phyloP scores from a whole-genome alignment of 2,113 vertebrate species.

The Aphelocoma coerulescens region DNA sequence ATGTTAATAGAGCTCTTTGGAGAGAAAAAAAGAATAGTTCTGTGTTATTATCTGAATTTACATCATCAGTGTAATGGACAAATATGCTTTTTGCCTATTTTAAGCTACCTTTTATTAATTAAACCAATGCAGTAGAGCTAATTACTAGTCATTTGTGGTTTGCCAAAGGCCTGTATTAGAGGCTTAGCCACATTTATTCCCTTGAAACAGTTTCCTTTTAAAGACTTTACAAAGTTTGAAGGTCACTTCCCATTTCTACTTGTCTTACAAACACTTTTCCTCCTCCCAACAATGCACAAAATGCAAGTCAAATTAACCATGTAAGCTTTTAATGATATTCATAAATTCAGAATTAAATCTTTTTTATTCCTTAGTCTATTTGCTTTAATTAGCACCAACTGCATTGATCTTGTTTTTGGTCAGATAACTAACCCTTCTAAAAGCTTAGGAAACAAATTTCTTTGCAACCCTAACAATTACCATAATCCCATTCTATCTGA shows the following conservation, averaged over 20 bases:
- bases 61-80: not conserved
- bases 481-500: conserved; percentile 62
- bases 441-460: conserved; percentile 65
- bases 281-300: conserved; percentile 21
- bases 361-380: conserved; percentile 60
- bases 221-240: conserved; percentile 39
- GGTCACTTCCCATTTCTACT: conserved; percentile 38
- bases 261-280: conserved; percentile 6
- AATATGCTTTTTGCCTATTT: not conserved
- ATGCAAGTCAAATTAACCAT: not conserved
- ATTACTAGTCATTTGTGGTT: conserved; percentile 9
- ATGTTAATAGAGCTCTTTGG: not conserved
- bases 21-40: not conserved
- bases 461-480: conserved; percentile 60
- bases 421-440: conserved; percentile 59
- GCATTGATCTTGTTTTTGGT: conserved; percentile 63
- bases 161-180: not conserved
- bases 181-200: not conserved
- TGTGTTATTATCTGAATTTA: not conserved
- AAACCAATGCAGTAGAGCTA: conserved; percentile 7
- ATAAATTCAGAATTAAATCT: conserved; percentile 60
- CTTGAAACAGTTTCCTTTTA: not conserved
- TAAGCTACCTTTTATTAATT: conserved; percentile 39
- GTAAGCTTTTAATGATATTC: conserved; percentile 57
- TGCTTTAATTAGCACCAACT: conserved; percentile 68